Conservation (phyloP, 2,113 vertebrate genomes). For the Hystrix cristata region DNA sequence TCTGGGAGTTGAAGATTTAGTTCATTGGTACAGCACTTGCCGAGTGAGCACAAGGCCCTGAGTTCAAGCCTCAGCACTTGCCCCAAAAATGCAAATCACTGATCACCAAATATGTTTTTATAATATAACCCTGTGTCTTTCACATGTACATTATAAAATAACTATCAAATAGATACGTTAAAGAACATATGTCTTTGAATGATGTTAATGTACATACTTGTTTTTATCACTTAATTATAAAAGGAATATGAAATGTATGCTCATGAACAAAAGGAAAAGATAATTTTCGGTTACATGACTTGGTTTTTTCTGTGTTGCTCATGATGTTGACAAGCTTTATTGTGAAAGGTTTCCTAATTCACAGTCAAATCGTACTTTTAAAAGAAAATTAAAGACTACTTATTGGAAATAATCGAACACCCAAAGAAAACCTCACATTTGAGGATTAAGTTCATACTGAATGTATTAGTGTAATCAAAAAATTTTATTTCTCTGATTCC, state of each 20-base stretch:
- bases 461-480: not conserved
- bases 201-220: constrained; percentile 7
- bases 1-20: too few species aligned
- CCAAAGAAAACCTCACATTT: constrained; percentile 28
- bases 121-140: not conserved
- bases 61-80: too few species aligned
- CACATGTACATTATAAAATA: not conserved
- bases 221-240: not conserved
- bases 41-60: too few species aligned
- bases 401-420: not conserved
- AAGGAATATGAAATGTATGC: not conserved
- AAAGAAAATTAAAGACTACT: constrained; percentile 40
- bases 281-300: not conserved
- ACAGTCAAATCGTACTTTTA: not conserved
- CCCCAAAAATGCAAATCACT: not conserved
- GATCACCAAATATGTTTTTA: not conserved
- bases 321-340: constrained; percentile 40
- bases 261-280: not conserved
- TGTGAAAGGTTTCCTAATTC: not conserved
- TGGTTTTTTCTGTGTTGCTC: not conserved
- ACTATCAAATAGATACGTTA: not conserved
- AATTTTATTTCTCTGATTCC: constrained; percentile 20
- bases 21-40: too few species aligned
- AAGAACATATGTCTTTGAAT: not conserved
- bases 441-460: not conserved